These are phyloP conservation scores for Nowickia ferox DNA, from an alignment of 2,888 invertebrate genomes.

Conservation along the genomic window DNA sequence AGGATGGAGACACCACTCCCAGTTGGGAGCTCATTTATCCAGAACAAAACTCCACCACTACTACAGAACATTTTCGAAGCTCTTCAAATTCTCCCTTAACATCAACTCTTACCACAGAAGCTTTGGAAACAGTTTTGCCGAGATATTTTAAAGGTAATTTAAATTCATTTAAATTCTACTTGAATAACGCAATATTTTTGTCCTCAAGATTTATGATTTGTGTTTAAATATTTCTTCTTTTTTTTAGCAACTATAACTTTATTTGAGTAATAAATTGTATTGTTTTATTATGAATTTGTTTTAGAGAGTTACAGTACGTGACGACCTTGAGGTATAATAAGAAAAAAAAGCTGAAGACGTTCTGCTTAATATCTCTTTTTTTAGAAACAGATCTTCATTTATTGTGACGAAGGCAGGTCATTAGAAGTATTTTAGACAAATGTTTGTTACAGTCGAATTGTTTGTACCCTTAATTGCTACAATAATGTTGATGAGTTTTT, in stretches of 20 bases:
- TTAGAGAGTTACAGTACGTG: conserved; percentile 81
- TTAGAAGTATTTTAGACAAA: conserved; percentile 26
- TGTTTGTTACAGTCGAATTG: conserved; percentile 26
- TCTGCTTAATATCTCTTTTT: conserved; percentile 36
- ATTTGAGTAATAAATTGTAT: conserved; percentile 25
- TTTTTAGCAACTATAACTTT: background rate
- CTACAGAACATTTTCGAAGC: background rate
- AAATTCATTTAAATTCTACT: background rate
- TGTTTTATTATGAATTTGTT: conserved; percentile 70
- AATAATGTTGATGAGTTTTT: background rate
- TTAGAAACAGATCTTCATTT: conserved; percentile 23
- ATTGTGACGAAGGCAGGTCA: conserved; percentile 19
- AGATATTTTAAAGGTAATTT: conserved; percentile 66
- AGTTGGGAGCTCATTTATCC: conserved; percentile 68
- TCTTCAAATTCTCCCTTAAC: background rate
- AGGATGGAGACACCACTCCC: conserved; percentile 36
- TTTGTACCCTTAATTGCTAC: conserved; percentile 20
- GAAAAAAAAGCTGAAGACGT: conserved; percentile 48
- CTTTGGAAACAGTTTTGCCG: conserved; percentile 5
- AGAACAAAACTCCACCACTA: conserved; percentile 46
- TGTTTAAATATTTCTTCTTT: background rate
- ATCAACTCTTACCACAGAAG: background rate
- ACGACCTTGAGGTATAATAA: conserved; percentile 80
- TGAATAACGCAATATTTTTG: background rate
- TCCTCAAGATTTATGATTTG: background rate